These are phyloP conservation scores for Biston betularia DNA, from an alignment of 2,888 invertebrate genomes.

Conservation along the genomic window DNA sequence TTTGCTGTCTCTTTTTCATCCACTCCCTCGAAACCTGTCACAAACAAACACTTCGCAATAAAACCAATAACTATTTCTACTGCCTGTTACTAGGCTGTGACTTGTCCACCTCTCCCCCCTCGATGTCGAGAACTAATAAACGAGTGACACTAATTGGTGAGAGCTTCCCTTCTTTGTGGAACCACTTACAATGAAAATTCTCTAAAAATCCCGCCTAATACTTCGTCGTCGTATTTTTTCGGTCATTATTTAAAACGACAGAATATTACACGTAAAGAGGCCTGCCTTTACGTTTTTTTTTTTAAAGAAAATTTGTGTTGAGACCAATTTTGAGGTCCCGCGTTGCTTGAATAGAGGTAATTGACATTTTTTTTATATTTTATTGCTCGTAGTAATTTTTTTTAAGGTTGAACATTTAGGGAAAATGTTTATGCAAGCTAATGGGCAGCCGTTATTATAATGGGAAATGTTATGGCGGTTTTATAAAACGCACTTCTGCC, in stretches of 20 bases:
- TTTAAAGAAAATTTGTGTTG: conserved; percentile 52
- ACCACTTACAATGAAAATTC: conserved; percentile 64
- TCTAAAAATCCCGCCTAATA: conserved; percentile 56
- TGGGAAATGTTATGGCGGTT: not conserved
- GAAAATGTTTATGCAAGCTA: conserved; percentile 27
- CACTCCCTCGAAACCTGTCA: not conserved
- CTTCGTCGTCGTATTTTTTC: conserved; percentile 58
- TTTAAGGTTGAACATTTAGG: conserved; percentile 23
- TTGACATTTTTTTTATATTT: conserved; percentile 44
- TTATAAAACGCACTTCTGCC: not conserved
- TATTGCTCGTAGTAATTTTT: conserved; percentile 33
- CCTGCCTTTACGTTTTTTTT: conserved; percentile 53
- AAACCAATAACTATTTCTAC: conserved; percentile 5
- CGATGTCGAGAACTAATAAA: conserved; percentile 68
- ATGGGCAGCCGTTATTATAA: conserved; percentile 31
- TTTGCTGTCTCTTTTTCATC: not conserved
- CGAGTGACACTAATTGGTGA: conserved; percentile 79
- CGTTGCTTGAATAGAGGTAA: conserved; percentile 50
- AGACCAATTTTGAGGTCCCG: conserved; percentile 53
- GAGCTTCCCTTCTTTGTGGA: conserved; percentile 58
- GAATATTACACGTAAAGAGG: conserved; percentile 57
- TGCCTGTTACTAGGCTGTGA: conserved; percentile 19
- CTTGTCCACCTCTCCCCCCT: conserved; percentile 33
- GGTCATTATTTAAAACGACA: conserved; percentile 60
- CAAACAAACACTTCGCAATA: not conserved